These are phyloP conservation scores for Polypedilum pembai DNA, from an alignment of 1,140 invertebrate genomes.

Conservation along the genomic window DNA sequence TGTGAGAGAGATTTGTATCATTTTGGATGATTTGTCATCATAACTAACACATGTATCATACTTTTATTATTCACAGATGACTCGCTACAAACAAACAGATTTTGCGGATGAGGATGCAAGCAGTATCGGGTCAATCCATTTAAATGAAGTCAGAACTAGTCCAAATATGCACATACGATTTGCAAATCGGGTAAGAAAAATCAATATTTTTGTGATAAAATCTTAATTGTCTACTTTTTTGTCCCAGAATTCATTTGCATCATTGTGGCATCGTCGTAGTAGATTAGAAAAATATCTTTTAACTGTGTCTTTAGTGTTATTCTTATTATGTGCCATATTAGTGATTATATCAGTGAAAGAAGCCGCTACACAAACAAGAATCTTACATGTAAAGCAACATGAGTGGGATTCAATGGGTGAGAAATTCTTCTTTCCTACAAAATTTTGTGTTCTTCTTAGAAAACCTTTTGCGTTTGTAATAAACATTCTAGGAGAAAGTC, in stretches of 20 bases:
- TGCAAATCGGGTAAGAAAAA: slow-evolving; percentile 54
- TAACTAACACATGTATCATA: neutral
- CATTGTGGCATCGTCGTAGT: slow-evolving; percentile 48
- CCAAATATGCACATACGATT: slow-evolving; percentile 74
- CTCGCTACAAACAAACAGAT: slow-evolving; percentile 74
- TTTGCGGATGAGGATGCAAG: slow-evolving; percentile 75
- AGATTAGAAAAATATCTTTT: slow-evolving; percentile 48
- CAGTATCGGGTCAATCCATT: slow-evolving; percentile 71
- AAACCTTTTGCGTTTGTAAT: too few relatives aligned
- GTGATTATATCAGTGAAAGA: slow-evolving; percentile 34
- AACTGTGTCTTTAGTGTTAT: slow-evolving; percentile 40
- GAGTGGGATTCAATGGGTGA: too few relatives aligned
- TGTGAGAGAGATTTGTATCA: too few relatives aligned
- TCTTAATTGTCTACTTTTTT: slow-evolving; percentile 19
- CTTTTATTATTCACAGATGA: slow-evolving; percentile 58
- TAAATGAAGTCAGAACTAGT: slow-evolving; percentile 63
- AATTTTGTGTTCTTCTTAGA: too few relatives aligned
- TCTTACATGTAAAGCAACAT: slow-evolving; percentile 27
- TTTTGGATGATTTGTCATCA: too few relatives aligned
- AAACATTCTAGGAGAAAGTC: too few relatives aligned
- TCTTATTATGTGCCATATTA: slow-evolving; percentile 44
- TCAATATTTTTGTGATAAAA: slow-evolving; percentile 35
- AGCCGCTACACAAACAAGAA: slow-evolving; percentile 16
- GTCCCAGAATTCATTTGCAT: slow-evolving; percentile 35
- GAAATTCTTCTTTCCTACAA: too few relatives aligned